Evolutionary conservation across 2,888 invertebrate species (phyloP), one percentile per base, ranked within the genome.

Genomic region (Eumacrocentrus americanus): DNA sequence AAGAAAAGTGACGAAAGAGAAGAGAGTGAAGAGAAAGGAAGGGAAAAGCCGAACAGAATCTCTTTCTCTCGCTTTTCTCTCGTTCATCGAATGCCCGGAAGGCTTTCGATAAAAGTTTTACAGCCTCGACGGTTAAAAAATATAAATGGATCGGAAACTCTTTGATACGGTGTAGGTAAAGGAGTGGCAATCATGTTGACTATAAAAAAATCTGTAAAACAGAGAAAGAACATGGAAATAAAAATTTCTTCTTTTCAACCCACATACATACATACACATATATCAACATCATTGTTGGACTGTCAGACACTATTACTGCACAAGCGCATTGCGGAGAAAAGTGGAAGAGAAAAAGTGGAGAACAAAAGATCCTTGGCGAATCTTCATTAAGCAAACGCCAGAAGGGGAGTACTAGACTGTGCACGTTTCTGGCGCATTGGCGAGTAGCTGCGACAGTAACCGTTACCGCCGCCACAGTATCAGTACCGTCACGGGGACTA

Each of bases 301-400:
- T 35, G 29, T 50, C 34, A 50, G 18, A 7, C n/a, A 42, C 42
- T 18, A 42, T 42, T 16, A 18, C 20, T 11, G 42, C 20, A 42
- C 20, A 18, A n/a, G 20, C 18, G 12, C 18, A 35, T 34, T 18
- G 60, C 60, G 61, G 57, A 58, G 57, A 56, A 54, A 50, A 38
- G 51, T 53, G 23, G 42, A 54, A 58, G 53, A 51, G 40, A 44
- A 38, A 51, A 51, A 23, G 16, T 37, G 29, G 25, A 58, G 63
- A 58, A 55, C 48, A 53, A 37, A 52, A 46, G 37, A 46, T 46
- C 34, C 37, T 52, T 18, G 25, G 29, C 29, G 29, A 53, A 73
- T 76, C 78, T 77, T 77, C 76, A 78, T 78, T 79, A 79, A 76
- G 71, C 74, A 70, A 71, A 70, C 73, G 73, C 73, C 70, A 62